Conservation (phyloP, 2,888 invertebrate genomes). For the Thumatha senex region DNA sequence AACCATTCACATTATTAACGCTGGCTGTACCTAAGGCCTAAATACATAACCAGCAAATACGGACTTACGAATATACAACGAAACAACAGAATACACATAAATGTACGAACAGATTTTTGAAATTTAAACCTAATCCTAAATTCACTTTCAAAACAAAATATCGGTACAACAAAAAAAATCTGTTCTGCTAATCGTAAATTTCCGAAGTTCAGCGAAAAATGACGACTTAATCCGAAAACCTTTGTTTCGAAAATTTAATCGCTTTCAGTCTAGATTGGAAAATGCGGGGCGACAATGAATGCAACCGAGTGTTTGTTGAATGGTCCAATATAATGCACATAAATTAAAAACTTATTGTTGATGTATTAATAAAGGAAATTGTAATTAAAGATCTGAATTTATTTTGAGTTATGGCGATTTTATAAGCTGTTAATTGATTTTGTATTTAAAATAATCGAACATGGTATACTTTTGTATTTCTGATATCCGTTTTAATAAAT, state of each 20-base stretch:
- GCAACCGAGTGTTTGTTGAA: constrained; percentile 28
- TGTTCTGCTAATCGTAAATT: constrained; percentile 38
- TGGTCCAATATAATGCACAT: constrained; percentile 35
- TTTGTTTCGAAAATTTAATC: constrained; percentile 74
- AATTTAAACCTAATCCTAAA: too few relatives aligned
- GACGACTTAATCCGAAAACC: constrained; percentile 56
- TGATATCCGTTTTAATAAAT: too few relatives aligned
- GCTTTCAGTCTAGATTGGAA: constrained; percentile 66
- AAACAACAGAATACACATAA: too few relatives aligned
- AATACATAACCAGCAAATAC: too few relatives aligned
- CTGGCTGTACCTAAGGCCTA: too few relatives aligned
- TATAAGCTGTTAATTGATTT: background rate
- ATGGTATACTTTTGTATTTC: too few relatives aligned
- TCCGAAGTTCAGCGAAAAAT: constrained; percentile 42
- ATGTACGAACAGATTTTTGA: too few relatives aligned
- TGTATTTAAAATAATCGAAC: background rate
- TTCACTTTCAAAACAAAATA: too few relatives aligned
- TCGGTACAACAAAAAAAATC: constrained; percentile 10
- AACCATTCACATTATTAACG: too few relatives aligned
- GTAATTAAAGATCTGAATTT: constrained; percentile 14
- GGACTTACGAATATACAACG: too few relatives aligned
- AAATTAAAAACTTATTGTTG: constrained; percentile 27
- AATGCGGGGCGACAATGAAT: constrained; percentile 43
- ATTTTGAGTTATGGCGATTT: constrained; percentile 4
- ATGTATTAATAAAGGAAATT: constrained; percentile 16